Evolutionary conservation across 1,140 invertebrate genomes (phyloP).

Genomic region (Drosophila prosaltans): DNA sequence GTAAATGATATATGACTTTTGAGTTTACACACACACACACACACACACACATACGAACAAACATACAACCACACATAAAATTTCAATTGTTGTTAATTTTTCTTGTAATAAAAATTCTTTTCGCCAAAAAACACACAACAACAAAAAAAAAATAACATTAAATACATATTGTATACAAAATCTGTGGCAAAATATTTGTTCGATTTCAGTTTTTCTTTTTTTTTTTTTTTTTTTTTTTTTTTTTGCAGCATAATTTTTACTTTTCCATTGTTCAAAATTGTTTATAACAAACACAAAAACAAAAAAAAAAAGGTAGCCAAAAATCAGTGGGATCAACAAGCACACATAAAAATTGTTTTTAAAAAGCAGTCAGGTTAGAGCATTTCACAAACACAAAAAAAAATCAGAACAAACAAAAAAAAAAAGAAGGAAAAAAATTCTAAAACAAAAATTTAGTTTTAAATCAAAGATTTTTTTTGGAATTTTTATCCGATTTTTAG

Average conservation of each 20-base stretch:
- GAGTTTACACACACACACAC: slow-evolving; percentile 23
- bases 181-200: background rate
- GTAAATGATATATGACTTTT: slow-evolving; percentile 14
- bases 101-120: slow-evolving; percentile 19
- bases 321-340: background rate
- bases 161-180: slow-evolving; percentile 1
- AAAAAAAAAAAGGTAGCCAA: background rate
- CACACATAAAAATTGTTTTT: background rate
- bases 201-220: background rate
- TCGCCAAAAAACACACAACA: slow-evolving; percentile 5
- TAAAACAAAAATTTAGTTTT: background rate
- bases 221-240: background rate
- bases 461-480: background rate
- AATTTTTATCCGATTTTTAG: background rate
- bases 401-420: background rate
- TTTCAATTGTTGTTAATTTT: slow-evolving; percentile 27
- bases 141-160: background rate
- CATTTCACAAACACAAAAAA: background rate
- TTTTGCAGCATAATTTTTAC: background rate
- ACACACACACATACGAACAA: background rate
- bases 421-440: background rate
- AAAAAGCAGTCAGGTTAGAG: background rate
- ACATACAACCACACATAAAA: slow-evolving; percentile 27
- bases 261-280: slow-evolving; percentile 1
- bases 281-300: background rate